Evolutionary conservation across 1,140 invertebrate genomes (phyloP).

Genomic region (Hypothenemus hampei): DNA sequence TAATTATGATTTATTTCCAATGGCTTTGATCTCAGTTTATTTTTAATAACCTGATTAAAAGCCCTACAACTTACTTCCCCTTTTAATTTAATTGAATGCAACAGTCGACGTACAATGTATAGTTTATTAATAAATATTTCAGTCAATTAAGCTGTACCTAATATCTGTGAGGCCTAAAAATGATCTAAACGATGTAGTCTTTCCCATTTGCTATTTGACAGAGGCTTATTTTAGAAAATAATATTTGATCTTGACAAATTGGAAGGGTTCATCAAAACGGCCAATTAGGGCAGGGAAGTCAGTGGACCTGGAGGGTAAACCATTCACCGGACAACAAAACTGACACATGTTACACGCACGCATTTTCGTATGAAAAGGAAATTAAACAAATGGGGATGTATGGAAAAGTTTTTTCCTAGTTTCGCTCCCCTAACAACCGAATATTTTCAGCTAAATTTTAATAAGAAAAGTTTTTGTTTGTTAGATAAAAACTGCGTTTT

Average conservation of each 20-base stretch:
- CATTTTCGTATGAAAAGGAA: slow-evolving; percentile 24
- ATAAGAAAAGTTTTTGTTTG: slow-evolving; percentile 11
- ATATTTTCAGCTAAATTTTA: not conserved
- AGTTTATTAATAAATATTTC: too few relatives aligned
- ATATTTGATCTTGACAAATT: slow-evolving; percentile 28
- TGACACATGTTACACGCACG: slow-evolving; percentile 24
- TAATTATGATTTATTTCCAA: slow-evolving; percentile 14
- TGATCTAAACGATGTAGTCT: too few relatives aligned
- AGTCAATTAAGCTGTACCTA: too few relatives aligned
- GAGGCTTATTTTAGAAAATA: slow-evolving; percentile 26
- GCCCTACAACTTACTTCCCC: not conserved
- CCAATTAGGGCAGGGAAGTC: slow-evolving; percentile 20
- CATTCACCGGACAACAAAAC: slow-evolving; percentile 21
- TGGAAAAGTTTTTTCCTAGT: too few relatives aligned
- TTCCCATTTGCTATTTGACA: too few relatives aligned
- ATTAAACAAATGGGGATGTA: slow-evolving; percentile 26
- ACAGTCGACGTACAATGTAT: too few relatives aligned
- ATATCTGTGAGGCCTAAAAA: too few relatives aligned
- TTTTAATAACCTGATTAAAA: not conserved
- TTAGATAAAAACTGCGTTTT: not conserved
- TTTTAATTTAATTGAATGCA: not conserved
- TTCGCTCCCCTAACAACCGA: too few relatives aligned
- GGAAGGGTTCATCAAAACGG: slow-evolving; percentile 26
- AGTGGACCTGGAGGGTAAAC: slow-evolving; percentile 14
- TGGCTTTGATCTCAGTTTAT: slow-evolving; percentile 1